Evolutionary conservation across 2,113 vertebrate species (phyloP).

Genomic region (Ceratotherium simum): DNA sequence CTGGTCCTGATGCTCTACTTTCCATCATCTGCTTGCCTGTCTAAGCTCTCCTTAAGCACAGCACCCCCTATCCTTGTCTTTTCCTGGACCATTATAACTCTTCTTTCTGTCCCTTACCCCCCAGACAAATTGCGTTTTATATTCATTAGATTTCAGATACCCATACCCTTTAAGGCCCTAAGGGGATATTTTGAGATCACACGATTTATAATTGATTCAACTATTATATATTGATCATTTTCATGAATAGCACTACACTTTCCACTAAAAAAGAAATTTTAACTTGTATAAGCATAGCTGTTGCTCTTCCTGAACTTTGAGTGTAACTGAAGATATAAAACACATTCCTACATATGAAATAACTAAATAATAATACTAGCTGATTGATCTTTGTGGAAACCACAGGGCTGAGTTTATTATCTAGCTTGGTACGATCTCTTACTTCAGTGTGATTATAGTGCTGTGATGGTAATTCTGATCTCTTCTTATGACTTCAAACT

Average conservation of each 20-base stretch:
- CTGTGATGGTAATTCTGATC: neutral
- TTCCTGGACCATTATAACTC: too few relatives aligned
- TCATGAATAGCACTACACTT: neutral
- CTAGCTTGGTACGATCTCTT: neutral
- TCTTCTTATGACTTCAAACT: neutral
- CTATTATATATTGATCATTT: neutral
- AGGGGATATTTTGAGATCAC: neutral
- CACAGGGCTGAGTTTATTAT: neutral
- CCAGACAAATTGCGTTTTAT: neutral
- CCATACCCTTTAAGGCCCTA: neutral
- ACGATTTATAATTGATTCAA: neutral
- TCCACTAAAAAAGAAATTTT: neutral
- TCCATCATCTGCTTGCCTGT: neutral
- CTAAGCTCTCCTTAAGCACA: neutral
- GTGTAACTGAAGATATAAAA: constrained; percentile 20
- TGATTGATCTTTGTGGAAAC: neutral
- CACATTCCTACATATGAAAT: neutral
- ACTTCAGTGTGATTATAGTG: neutral
- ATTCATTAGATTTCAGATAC: neutral
- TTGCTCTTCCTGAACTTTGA: neutral
- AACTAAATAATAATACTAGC: neutral
- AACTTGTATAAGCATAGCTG: neutral
- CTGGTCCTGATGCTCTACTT: neutral
- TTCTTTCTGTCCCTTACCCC: neutral
- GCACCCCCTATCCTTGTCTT: accelerated